phyloP scores from a whole-genome alignment of 2,797 vertebrate species.

The Pseudochromis fuscus region DNA sequence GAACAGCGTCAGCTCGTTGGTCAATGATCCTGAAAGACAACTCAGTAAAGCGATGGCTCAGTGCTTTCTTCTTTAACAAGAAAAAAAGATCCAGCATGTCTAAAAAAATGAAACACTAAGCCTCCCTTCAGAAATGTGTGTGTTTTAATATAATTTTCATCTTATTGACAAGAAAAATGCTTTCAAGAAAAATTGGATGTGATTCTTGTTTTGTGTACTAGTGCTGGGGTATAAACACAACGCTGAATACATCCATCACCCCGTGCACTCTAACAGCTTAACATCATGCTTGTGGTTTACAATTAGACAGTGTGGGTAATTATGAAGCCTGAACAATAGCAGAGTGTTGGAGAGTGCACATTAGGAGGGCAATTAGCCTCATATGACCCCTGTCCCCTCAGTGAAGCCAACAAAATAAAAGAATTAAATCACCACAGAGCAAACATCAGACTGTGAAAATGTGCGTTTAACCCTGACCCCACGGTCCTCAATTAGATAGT shows the following conservation, averaged over 20 bases:
- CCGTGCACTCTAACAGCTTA: constrained; percentile 15
- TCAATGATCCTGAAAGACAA: constrained; percentile 65
- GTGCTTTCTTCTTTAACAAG: constrained; percentile 36
- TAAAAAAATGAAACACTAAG: neutral
- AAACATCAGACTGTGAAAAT: constrained; percentile 23
- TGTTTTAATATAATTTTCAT: neutral
- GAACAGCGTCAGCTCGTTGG: constrained; percentile 36
- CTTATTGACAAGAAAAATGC: neutral
- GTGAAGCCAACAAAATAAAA: constrained; percentile 30
- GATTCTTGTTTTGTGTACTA: neutral
- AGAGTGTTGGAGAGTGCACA: constrained; percentile 18
- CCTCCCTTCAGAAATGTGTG: neutral
- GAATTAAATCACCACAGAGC: constrained; percentile 31
- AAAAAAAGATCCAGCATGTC: neutral
- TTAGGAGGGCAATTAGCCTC: constrained; percentile 42
- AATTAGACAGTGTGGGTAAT: constrained; percentile 39
- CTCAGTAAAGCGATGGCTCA: constrained; percentile 43
- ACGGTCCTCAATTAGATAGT: neutral
- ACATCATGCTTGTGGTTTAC: constrained; percentile 16
- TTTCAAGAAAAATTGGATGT: neutral
- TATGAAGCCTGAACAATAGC: constrained; percentile 41
- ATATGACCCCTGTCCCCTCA: constrained; percentile 24
- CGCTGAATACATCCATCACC: neutral
- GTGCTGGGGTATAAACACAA: constrained; percentile 3
- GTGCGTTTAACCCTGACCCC: constrained; percentile 18